Evolutionary conservation across 2,113 vertebrate genomes (phyloP).

Genomic region (Gobiocypris rarus): DNA sequence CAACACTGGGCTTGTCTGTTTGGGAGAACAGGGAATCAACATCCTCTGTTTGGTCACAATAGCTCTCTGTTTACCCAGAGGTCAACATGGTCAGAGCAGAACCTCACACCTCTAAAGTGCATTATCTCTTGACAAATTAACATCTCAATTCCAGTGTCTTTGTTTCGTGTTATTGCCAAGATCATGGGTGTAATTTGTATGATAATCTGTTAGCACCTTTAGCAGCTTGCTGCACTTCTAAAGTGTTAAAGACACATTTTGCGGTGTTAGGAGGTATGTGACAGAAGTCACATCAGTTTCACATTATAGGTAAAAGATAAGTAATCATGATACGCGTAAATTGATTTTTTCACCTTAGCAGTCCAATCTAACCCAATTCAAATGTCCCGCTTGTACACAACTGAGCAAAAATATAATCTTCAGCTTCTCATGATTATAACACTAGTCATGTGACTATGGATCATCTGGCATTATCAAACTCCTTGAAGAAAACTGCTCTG

Average conservation of each 20-base stretch:
- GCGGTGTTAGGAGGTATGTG: not conserved
- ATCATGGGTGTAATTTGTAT: slow-evolving; percentile 62
- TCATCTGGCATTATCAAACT: not conserved
- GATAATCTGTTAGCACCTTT: slow-evolving; percentile 54
- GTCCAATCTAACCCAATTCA: not conserved
- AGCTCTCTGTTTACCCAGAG: slow-evolving; percentile 52
- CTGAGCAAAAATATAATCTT: not conserved
- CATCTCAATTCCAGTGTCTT: slow-evolving; percentile 55
- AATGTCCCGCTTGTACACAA: not conserved
- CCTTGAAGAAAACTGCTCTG: not conserved
- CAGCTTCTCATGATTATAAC: not conserved
- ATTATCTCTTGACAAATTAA: slow-evolving; percentile 55
- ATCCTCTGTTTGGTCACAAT: slow-evolving; percentile 50
- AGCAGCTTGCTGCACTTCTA: slow-evolving; percentile 39
- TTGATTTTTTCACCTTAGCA: not conserved
- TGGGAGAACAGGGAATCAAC: slow-evolving; percentile 59
- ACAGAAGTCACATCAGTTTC: slow-evolving; percentile 28
- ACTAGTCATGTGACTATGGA: not conserved
- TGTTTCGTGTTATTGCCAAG: slow-evolving; percentile 51
- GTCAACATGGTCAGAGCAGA: slow-evolving; percentile 42
- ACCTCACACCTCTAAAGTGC: slow-evolving; percentile 41
- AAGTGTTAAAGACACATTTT: slow-evolving; percentile 48
- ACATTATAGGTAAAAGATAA: not conserved
- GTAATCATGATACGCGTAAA: too few relatives aligned
- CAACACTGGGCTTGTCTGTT: slow-evolving; percentile 41